Base-by-base conservation (phyloP, 2,888 invertebrate species). In the Drosophila fulvimacula region DNA sequence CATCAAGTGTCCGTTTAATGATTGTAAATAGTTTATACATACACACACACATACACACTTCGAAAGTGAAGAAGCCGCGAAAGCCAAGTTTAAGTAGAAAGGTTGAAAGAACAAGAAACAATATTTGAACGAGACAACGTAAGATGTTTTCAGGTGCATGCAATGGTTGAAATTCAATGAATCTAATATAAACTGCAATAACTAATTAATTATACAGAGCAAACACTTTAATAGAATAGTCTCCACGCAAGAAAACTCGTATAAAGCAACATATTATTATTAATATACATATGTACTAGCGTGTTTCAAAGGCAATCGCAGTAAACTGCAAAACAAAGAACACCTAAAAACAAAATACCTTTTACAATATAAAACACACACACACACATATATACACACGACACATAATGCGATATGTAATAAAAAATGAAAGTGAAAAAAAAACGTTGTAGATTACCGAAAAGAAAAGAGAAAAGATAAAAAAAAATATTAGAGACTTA, bases 261-360 rank as follows among this genome's bases (percentile, higher is more conserved):
- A 61, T 65, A 65, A 38, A 66, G 66, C 68, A 81, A 71, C 51
- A 58, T 78, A 84, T 64, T 76, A 82, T 81, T 73, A 84, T 69
- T 58, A 55, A 46, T 49, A 55, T 36, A 63, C 55, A 57, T 71
- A 79, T 63, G 39, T 71, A 69, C 58, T 85, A 88, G 82, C 58
- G 85, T 84, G 85, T 89, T 86, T 89, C 89, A 79, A 86, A 82
- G 88, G 86, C 86, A 86, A 86, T 86, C 86, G 89, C 88, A 83
- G 81, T 80, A 80, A 84, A 79, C 80, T 88, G 82, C 80, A 83
- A 79, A 75, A 82, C 73, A 80, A 59, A 75, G 62, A 55, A 85
- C 88, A 83, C 84, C 81, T 75, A 79, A 55, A 74, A 69, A 48
- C 46, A 48, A 36, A 75, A 81, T 75, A 86, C 74, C 85, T 82